phyloP scores from a whole-genome alignment of 2,888 invertebrate genomes.

The Coronaproctus castanopsis region DNA sequence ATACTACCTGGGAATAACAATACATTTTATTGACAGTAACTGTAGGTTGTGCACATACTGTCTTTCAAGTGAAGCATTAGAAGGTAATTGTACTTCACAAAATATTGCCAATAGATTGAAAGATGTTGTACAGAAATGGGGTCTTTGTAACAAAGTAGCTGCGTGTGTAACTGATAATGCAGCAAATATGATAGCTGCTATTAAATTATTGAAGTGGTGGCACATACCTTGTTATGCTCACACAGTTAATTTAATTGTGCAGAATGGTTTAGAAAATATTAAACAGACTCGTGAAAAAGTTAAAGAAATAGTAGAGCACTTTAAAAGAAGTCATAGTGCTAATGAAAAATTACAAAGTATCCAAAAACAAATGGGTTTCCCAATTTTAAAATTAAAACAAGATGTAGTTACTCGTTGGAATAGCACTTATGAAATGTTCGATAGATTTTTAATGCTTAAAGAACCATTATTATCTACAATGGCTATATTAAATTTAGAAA shows the following conservation, averaged over 20 bases:
- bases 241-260: constrained; percentile 9
- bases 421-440: constrained; percentile 17
- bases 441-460: constrained; percentile 11
- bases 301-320: constrained; percentile 1
- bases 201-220: constrained; percentile 5
- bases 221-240: constrained; percentile 13
- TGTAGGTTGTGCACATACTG: constrained; percentile 7
- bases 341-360: not conserved
- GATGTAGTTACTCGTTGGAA: constrained; percentile 19
- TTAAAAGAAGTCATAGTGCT: constrained; percentile 4
- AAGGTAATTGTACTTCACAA: constrained; percentile 3
- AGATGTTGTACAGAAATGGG: constrained; percentile 8
- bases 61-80: constrained; percentile 3
- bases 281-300: constrained; percentile 5
- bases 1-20: constrained; percentile 7
- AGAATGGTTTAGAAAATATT: constrained; percentile 5
- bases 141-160: constrained; percentile 8
- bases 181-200: constrained; percentile 10
- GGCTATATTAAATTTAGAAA: too few species aligned
- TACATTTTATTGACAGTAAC: constrained; percentile 11
- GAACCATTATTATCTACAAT: constrained; percentile 12
- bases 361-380: constrained; percentile 1
- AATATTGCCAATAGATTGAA: constrained; percentile 7
- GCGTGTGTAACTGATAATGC: constrained; percentile 12
- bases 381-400: constrained; percentile 8